Conservation (phyloP, 2,888 invertebrate genomes). For the Neoitamus cyanurus region DNA sequence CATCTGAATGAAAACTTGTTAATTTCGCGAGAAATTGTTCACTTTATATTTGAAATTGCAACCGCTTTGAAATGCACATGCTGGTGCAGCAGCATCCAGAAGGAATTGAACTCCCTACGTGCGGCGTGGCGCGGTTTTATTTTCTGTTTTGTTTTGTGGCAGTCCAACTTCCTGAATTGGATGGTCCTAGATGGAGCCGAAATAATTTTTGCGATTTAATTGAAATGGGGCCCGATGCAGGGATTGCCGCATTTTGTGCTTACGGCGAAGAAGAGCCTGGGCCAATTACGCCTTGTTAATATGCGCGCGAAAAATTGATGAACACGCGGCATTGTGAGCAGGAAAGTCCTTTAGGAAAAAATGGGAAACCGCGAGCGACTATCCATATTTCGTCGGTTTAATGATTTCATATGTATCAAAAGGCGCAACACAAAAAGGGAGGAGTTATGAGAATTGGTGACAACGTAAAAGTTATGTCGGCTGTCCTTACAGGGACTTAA, state of each 20-base stretch:
- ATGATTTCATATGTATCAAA: conserved; percentile 25
- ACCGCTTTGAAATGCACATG: background rate
- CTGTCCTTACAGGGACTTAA: conserved; percentile 11
- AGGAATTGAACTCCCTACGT: background rate
- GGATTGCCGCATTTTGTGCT: background rate
- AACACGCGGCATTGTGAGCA: background rate
- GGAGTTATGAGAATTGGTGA: conserved; percentile 34
- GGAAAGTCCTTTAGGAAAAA: background rate
- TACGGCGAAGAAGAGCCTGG: background rate
- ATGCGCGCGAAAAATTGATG: background rate
- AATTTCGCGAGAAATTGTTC: conserved; percentile 11
- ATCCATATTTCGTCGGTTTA: background rate
- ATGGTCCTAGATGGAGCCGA: background rate
- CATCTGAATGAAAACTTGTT: background rate
- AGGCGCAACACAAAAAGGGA: conserved; percentile 33
- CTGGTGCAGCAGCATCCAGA: background rate
- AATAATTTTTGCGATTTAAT: background rate
- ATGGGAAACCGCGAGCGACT: background rate
- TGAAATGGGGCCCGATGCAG: background rate
- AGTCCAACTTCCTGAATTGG: background rate
- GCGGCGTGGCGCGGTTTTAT: background rate
- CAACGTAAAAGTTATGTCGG: conserved; percentile 39
- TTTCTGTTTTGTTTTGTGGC: background rate
- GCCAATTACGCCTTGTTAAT: background rate
- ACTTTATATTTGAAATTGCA: background rate